These are phyloP conservation scores for Zaprionus gabonicus DNA, from an alignment of 1,140 invertebrate genomes.

Conservation along the genomic window DNA sequence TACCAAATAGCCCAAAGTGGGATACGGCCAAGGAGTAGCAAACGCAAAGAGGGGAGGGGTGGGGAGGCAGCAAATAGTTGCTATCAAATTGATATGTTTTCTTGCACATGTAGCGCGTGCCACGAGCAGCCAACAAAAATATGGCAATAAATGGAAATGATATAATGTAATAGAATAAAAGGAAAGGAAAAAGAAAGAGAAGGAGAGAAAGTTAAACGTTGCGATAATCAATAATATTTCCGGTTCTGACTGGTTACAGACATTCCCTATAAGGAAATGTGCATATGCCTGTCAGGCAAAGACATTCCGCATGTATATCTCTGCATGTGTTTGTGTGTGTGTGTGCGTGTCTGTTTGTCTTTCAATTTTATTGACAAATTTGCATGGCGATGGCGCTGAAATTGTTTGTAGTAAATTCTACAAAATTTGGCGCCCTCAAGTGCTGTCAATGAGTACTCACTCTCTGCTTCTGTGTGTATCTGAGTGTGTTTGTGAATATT, in stretches of 20 bases:
- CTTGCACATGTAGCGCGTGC: conserved; percentile 50
- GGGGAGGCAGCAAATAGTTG: conserved; percentile 32
- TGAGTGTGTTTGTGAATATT: conserved; percentile 9
- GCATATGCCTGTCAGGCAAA: conserved; percentile 34
- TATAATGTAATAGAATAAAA: conserved; percentile 48
- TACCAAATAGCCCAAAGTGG: conserved; percentile 30
- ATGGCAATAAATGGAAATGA: conserved; percentile 62
- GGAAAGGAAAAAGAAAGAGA: neutral
- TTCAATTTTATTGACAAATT: conserved; percentile 70
- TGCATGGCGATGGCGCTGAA: conserved; percentile 57
- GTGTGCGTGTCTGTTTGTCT: conserved; percentile 34
- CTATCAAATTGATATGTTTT: conserved; percentile 72
- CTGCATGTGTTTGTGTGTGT: conserved; percentile 27
- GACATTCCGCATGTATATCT: conserved; percentile 5
- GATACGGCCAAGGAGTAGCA: neutral
- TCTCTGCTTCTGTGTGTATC: neutral
- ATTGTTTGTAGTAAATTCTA: conserved; percentile 43
- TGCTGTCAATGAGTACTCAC: conserved; percentile 40
- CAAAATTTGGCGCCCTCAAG: conserved; percentile 34
- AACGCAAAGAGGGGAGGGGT: neutral
- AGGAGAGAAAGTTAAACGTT: conserved; percentile 52
- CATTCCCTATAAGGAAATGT: conserved; percentile 17
- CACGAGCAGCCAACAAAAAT: conserved; percentile 29
- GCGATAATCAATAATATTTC: conserved; percentile 79
- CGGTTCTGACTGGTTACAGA: conserved; percentile 41